Evolutionary conservation across 2,797 vertebrate species (phyloP), one percentile per base, ranked within the genome.

Genomic region (Botia almorhae): DNA sequence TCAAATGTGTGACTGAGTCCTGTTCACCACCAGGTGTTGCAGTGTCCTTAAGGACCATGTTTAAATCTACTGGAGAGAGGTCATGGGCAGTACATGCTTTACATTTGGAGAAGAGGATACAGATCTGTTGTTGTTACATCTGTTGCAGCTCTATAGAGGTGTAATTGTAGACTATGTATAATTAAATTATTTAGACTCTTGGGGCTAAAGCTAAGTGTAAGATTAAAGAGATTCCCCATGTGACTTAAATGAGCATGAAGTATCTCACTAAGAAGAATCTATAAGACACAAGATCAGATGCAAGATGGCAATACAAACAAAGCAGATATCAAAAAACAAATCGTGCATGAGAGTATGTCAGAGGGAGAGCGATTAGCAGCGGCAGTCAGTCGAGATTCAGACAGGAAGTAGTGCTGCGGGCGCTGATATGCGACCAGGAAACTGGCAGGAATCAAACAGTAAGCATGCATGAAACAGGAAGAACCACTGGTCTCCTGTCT

Each of bases 381-480:
- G 81, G 87, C 83, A 89, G 87, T 84, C 71, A 63, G 48, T 74
- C 85, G 81, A 89, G 81, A 80, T 80, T 82, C 4, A 85, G 88
- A 87, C 92, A 94, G 94, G 94, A 95, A 94, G 88, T 88, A 87
- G 89, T 88, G 87, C 84, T 90, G 92, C 91, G 91, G 92, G 91
- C 88, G 87, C 93, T 92, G 93, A 94, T 94, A 94, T 92, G 91
- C 93, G 78, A 85, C 89, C 87, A 91, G 90, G 91, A 93, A 93
- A 88, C 87, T 82, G 86, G 84, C 91, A 92, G 92, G 91, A 94
- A 92, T 94, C 91, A 91, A 86, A 86, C 78, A 63, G 82, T 67
- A 76, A 82, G 68, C 85, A 83, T 74, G 83, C 83, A 85, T 16
- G 91, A 91, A 92, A 90, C 93, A 94, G 93, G 93, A 94, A 94